These are phyloP conservation scores for Bolborhynchus lineola DNA, from an alignment of 2,113 vertebrate genomes.

Conservation along the genomic window DNA sequence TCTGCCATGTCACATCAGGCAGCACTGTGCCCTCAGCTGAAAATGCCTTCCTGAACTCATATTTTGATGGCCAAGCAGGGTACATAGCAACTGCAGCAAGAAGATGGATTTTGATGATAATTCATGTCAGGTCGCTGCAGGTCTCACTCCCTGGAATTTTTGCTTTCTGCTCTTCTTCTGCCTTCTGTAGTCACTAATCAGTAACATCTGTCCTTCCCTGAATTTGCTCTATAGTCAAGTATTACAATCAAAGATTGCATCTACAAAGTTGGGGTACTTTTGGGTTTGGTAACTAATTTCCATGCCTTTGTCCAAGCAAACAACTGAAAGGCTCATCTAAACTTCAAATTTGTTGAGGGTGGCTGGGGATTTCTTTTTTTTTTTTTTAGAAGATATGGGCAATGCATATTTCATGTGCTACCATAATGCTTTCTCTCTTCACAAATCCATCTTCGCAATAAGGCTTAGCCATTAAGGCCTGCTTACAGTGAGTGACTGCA, in stretches of 20 bases:
- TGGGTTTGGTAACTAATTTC: not conserved
- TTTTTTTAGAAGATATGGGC: not conserved
- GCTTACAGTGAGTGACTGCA: not conserved
- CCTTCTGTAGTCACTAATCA: not conserved
- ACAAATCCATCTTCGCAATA: not conserved
- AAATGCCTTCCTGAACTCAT: rapidly evolving
- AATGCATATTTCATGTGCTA: conserved; percentile 14
- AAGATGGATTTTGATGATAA: not conserved
- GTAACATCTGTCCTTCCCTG: not conserved
- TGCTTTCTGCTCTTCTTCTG: not conserved
- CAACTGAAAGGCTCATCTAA: not conserved
- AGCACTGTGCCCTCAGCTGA: not conserved
- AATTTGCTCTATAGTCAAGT: not conserved
- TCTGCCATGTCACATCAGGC: not conserved
- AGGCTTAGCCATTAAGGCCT: not conserved
- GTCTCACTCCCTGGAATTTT: not conserved
- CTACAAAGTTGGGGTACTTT: not conserved
- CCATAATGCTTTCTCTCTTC: not conserved
- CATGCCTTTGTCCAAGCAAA: not conserved
- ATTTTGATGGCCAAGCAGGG: rapidly evolving
- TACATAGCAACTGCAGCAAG: not conserved
- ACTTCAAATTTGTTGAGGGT: not conserved
- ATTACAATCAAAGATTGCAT: not conserved
- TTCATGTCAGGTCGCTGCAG: not conserved
- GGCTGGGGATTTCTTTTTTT: not conserved